Evolutionary conservation across 2,797 vertebrate genomes (phyloP).

Genomic region (Loris lydekkerianus): DNA sequence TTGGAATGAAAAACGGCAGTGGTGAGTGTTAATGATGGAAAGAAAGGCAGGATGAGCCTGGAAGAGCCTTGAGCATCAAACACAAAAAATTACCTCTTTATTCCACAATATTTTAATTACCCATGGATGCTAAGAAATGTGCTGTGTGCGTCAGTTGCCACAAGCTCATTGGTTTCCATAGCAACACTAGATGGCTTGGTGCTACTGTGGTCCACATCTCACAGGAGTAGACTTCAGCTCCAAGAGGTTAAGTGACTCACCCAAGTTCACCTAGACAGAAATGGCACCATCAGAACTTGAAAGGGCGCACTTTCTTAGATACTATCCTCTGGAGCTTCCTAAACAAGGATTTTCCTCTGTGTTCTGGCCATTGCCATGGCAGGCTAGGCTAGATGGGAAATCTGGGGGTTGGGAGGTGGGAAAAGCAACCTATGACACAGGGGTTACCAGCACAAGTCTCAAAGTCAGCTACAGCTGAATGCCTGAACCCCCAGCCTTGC

Average conservation of each 20-base stretch:
- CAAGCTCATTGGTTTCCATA: rapidly evolving
- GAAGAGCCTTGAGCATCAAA: neutral
- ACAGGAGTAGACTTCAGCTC: neutral
- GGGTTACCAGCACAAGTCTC: neutral
- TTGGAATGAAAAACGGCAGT: rapidly evolving
- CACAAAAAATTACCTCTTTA: neutral
- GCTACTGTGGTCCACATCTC: rapidly evolving
- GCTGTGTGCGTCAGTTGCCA: neutral
- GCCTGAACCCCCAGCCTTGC: neutral
- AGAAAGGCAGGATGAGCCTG: neutral
- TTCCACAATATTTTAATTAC: neutral
- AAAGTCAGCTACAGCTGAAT: rapidly evolving
- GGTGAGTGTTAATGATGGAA: no score
- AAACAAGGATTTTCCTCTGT: neutral
- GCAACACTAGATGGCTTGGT: rapidly evolving
- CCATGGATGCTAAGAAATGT: neutral
- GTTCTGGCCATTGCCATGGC: rapidly evolving
- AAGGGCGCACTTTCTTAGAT: rapidly evolving
- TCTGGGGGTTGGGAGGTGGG: neutral
- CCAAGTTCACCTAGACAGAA: neutral
- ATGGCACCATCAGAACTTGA: rapidly evolving
- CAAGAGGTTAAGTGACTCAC: neutral
- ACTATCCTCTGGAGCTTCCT: neutral
- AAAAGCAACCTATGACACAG: rapidly evolving
- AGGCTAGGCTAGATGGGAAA: no score